Base-by-base conservation (phyloP, 23 tunicate species). In the Phallusia fumigata region DNA sequence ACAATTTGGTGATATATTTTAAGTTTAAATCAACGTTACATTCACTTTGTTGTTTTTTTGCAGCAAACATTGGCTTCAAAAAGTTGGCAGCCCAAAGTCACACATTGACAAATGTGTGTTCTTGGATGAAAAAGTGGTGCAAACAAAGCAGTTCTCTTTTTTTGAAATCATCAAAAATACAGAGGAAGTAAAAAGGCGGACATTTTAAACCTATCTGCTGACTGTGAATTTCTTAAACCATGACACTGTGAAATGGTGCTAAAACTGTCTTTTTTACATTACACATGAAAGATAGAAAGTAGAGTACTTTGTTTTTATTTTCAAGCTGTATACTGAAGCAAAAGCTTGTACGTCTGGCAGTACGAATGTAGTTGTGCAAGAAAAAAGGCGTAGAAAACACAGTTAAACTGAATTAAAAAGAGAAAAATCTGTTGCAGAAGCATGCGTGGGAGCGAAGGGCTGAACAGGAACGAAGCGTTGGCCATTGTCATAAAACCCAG, bases 11-110 rank as follows among this genome's bases (percentile, higher is more conserved):
- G 35, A 30, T 18, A 22, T 58, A 3, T 34, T 28, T 6, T 0
- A 51, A 5, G 22, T 53, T 19, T 10, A 18, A 53, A 52, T 1
- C 64, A 44, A 36, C 8, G 10, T 12, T 49, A 6, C 2, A 44
- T 30, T 19, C 3, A 44, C 10, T 78, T 75, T 21, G 76, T 36
- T 30, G 3, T 31, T 83, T 83, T 80, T 80, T 3, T 53, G 50
- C 86, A 88, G 87, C 49, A 93, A 93, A 78, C 34, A 72, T 22
- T 93, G 98, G 98, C 77, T 93, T 28, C 82, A 83, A 53, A 69
- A 80, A 3, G 64, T 73, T 79, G 98, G 98, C 19, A 93, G 98
- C 51, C 98, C 98, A 21, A 93, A 77, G 32, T 87, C 92, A 32
- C 49, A 77, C 36, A 88, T 93, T 45, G 93, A 88, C 30, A 77